Base-by-base conservation (phyloP, 2,888 invertebrate genomes). In the Epistrophe grossulariae region DNA sequence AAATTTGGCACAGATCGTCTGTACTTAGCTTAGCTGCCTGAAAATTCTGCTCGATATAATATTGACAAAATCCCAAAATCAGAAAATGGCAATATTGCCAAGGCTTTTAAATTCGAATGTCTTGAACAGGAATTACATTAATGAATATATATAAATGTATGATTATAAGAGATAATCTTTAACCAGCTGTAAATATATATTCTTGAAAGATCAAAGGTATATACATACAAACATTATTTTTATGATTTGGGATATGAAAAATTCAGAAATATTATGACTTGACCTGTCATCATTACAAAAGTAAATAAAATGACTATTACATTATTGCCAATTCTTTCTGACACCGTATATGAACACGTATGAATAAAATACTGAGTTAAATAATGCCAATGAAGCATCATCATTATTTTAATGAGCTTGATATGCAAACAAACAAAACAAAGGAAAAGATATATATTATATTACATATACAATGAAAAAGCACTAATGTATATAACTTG, bases 191-290 rank as follows among this genome's bases (percentile, higher is more conserved):
- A 15, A 4, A 11, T 31, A 31, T 31, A 0, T 40, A 13, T 40
- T 43, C 43, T 43, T 43, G 40, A 40, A 40, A 11, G 11, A 40
- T 40, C 11, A 40, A 43, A 43, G 31, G 24, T 24, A 24, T n/a
- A 24, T 24, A 24, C 3, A 2, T 24, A 31, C 5, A 31, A 31
- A 31, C 6, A n/a, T n/a, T 24, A 1, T 24, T 24, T 24, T 24
- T 24, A 24, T 31, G 43, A 43, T 15, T 43, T 43, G 6, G 15
- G 8, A 45, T 40, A 5, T 2, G 8, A n/a, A 64, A 28, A 45
- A 11, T 50, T 50, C 9, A 19, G 19, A 17, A 10, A 50, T 52
- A 62, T 45, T 59, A 73, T 70, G 43, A 66, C 55, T 55, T 28
- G 15, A 24, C 52, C 24, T 28, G 52, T 24, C 11, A 52, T 52